Base-by-base conservation (phyloP, 2,797 vertebrate species). In the Urosaurus nigricauda region DNA sequence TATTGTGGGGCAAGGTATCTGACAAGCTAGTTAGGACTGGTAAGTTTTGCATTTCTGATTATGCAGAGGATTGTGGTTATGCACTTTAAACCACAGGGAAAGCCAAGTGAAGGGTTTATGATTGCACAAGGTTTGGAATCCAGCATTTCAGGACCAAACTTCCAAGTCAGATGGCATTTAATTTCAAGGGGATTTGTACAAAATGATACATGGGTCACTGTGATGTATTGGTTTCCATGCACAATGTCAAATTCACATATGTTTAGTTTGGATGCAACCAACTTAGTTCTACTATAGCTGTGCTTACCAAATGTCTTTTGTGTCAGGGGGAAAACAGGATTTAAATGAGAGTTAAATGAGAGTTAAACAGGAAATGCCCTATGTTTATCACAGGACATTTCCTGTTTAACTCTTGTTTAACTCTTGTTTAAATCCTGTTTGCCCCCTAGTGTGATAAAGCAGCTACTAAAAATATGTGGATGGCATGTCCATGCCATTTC, bases 381-480 rank as follows among this genome's bases (percentile, higher is more conserved):
- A n/a, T n/a, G n/a, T n/a, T n/a, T n/a, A n/a, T n/a, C n/a, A n/a
- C n/a, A n/a, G n/a, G n/a, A n/a, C n/a, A n/a, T n/a, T n/a, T n/a
- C n/a, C n/a, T n/a, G n/a, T n/a, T n/a, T n/a, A n/a, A n/a, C n/a
- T n/a, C n/a, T n/a, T n/a, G n/a, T n/a, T n/a, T n/a, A n/a, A n/a
- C n/a, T n/a, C n/a, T n/a, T n/a, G n/a, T n/a, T n/a, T n/a, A n/a
- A n/a, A n/a, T n/a, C n/a, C n/a, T n/a, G n/a, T n/a, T n/a, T n/a
- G n/a, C n/a, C n/a, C n/a, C n/a, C n/a, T n/a, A n/a, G n/a, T n/a
- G n/a, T n/a, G n/a, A n/a, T n/a, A n/a, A n/a, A n/a, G n/a, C n/a
- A n/a, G n/a, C 51, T 87, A 91, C 1, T 17, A 87, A 91, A 85
- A 68, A 35, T 47, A 2, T 0, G 83, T 90, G 65, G 3, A 29